These are phyloP conservation scores for Mastacembelus armatus DNA, from an alignment of 2,797 vertebrate species.

Conservation along the genomic window DNA sequence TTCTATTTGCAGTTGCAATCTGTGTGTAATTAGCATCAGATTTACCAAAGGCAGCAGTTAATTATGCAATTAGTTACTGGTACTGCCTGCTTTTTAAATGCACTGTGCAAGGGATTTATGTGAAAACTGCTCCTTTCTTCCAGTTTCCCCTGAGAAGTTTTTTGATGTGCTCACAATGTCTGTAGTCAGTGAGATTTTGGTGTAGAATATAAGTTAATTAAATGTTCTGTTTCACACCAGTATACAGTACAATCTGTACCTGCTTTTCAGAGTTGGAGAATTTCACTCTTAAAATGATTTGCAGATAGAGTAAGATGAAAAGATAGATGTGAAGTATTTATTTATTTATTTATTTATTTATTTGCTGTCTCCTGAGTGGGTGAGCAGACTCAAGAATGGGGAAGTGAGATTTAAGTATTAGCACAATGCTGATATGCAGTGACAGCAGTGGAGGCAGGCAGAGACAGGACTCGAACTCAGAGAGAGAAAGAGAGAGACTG, in stretches of 20 bases:
- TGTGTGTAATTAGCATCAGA: constrained; percentile 64
- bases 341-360: background rate
- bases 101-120: constrained; percentile 27
- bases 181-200: constrained; percentile 25
- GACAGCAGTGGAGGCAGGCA: constrained; percentile 64
- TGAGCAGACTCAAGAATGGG: constrained; percentile 29
- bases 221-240: constrained; percentile 6
- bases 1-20: constrained; percentile 53
- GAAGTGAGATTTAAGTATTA: constrained; percentile 45
- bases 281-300: background rate
- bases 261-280: constrained; percentile 4
- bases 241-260: background rate
- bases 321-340: too few relatives aligned
- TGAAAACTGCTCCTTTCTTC: constrained; percentile 30
- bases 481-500: constrained; percentile 31
- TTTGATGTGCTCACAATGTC: constrained; percentile 25
- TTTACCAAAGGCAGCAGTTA: constrained; percentile 56
- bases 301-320: background rate
- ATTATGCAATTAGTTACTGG: constrained; percentile 58
- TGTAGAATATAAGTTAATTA: constrained; percentile 26
- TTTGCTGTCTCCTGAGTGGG: constrained; percentile 23
- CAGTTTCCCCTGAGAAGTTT: constrained; percentile 21
- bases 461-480: constrained; percentile 38
- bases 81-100: constrained; percentile 1
- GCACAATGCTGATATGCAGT: constrained; percentile 56